Evolutionary conservation across 2,113 vertebrate species (phyloP).

Genomic region (Tragulus kanchil): DNA sequence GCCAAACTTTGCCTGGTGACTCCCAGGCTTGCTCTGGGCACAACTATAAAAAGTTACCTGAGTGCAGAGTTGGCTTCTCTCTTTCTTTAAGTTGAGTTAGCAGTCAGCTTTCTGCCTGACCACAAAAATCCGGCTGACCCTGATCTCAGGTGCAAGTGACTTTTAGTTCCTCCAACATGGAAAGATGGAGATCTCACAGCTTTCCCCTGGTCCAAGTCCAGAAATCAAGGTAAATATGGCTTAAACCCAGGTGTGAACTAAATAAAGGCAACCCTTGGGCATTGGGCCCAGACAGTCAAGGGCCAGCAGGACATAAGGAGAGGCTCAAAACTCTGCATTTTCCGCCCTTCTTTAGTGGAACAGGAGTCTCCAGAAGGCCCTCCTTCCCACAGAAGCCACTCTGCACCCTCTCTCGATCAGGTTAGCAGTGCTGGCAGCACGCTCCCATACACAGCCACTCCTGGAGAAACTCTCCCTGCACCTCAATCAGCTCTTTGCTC

Average conservation of each 20-base stretch:
- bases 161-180: neutral
- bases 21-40: neutral
- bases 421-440: rapidly evolving
- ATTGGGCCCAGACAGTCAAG: too few species aligned
- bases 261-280: neutral
- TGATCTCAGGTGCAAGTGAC: neutral
- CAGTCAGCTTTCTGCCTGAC: neutral
- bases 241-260: neutral
- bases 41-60: neutral
- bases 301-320: rapidly evolving
- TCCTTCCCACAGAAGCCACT: neutral
- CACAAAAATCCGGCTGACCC: neutral
- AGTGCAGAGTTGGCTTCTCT: neutral
- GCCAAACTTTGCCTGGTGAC: neutral
- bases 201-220: neutral
- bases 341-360: neutral
- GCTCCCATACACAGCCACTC: rapidly evolving
- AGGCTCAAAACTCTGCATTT: too few species aligned
- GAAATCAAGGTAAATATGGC: neutral
- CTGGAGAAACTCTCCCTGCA: too few species aligned
- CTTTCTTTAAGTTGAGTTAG: neutral
- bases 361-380: neutral
- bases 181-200: neutral
- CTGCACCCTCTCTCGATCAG: neutral
- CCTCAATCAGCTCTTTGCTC: neutral